A percentile compares a stretch with the other conserved stretches of the same genome.
Conservation (phyloP, 2,888 invertebrate species). For the Coelogynopora nodosa region DNA sequence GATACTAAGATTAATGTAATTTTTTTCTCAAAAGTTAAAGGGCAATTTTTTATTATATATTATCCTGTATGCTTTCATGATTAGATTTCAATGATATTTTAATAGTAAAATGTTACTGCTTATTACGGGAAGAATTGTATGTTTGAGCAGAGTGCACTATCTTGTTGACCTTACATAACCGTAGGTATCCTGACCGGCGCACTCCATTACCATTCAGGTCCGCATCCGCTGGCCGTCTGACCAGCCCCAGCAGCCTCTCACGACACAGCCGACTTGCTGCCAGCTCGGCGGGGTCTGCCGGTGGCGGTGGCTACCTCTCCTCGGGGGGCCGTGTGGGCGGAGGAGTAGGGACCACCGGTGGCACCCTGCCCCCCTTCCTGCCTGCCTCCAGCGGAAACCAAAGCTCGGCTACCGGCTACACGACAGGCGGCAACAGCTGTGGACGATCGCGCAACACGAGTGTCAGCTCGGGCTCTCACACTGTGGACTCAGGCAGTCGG, state of each 20-base stretch:
- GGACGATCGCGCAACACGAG: neutral
- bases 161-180: too few species aligned
- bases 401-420: neutral
- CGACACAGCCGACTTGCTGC: neutral
- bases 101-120: too few species aligned
- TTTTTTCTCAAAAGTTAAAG: neutral
- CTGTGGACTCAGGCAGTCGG: constrained; percentile 4
- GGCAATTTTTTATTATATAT: neutral
- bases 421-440: neutral
- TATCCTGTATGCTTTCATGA: too few species aligned
- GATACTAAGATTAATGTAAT: too few species aligned
- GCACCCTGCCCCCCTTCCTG: neutral
- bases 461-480: constrained; percentile 20
- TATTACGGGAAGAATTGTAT: too few species aligned
- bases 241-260: constrained; percentile 12
- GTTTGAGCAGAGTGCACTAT: too few species aligned
- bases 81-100: too few species aligned
- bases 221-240: constrained; percentile 1
- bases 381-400: neutral
- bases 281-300: neutral
- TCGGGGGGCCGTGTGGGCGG: neutral
- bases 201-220: neutral
- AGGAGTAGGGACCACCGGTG: neutral
- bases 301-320: neutral
- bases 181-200: too few species aligned